Percentiles rank a stretch among this genome's conserved stretches.
Evolutionary conservation across 1,140 invertebrate species (phyloP).

Genomic region (Galleria mellonella): DNA sequence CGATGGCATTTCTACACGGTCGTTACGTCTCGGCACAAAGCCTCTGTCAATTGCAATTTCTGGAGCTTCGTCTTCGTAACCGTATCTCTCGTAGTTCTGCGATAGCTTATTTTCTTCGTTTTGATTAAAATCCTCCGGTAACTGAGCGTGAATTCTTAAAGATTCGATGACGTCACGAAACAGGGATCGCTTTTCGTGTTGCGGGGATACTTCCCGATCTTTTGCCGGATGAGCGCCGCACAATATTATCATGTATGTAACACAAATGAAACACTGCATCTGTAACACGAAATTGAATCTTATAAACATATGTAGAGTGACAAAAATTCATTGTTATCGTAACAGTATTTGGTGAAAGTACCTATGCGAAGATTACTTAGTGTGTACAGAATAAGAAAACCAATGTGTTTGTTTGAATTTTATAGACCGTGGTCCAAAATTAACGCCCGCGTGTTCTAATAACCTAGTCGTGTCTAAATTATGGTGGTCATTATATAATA

Average conservation of each 20-base stretch:
- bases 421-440: no score
- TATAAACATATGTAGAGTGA: not conserved
- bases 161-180: conserved; percentile 62
- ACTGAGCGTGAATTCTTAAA: conserved; percentile 38
- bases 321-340: not conserved
- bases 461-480: no score
- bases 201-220: conserved; percentile 19
- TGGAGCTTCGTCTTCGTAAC: conserved; percentile 36
- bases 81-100: conserved; percentile 37
- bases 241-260: conserved; percentile 54
- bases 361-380: no score
- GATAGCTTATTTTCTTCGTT: conserved; percentile 50
- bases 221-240: conserved; percentile 36
- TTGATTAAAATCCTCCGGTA: conserved; percentile 42
- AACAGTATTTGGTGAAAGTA: not conserved
- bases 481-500: no score
- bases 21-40: conserved; percentile 53
- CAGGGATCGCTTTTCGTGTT: conserved; percentile 37
- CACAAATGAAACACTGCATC: conserved; percentile 64
- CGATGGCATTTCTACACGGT: conserved; percentile 60
- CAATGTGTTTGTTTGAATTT: not conserved
- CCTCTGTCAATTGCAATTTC: conserved; percentile 46
- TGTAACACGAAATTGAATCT: conserved; percentile 21
- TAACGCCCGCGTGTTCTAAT: no score
- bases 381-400: not conserved